Evolutionary conservation across 2,113 vertebrate genomes (phyloP).

Genomic region (Bombycilla garrulus): DNA sequence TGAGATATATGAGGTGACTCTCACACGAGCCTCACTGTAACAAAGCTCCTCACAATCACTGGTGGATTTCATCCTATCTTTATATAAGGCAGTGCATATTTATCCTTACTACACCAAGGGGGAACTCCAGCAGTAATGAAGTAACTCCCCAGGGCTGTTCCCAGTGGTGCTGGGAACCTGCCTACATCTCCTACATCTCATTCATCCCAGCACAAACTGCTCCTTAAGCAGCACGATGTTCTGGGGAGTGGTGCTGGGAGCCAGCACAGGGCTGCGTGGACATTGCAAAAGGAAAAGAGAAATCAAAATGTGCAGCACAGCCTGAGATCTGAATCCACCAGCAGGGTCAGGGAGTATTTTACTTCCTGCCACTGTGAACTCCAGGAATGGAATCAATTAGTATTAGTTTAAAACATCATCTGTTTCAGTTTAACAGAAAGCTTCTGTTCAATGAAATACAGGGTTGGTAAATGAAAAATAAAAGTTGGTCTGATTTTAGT

Average conservation of each 20-base stretch:
- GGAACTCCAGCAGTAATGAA: neutral
- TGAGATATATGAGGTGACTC: neutral
- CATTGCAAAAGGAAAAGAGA: neutral
- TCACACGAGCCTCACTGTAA: neutral
- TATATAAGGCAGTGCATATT: neutral
- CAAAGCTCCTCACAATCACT: neutral
- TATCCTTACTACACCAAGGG: neutral
- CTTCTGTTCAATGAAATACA: constrained; percentile 76
- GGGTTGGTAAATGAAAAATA: constrained; percentile 73
- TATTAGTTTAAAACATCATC: constrained; percentile 80
- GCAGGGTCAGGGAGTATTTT: constrained; percentile 69
- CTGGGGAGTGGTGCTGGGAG: neutral
- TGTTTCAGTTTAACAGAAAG: constrained; percentile 78
- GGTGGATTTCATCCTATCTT: neutral
- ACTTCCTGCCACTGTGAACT: constrained; percentile 71
- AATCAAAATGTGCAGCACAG: neutral
- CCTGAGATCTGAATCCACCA: constrained; percentile 27
- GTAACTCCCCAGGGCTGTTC: neutral
- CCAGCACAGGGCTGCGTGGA: neutral
- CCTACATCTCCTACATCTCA: neutral
- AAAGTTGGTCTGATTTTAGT: constrained; percentile 59
- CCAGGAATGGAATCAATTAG: constrained; percentile 80
- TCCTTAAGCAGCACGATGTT: neutral
- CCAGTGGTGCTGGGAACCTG: neutral
- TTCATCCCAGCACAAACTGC: fast-evolving